Evolutionary conservation across 2,888 invertebrate species (phyloP).

Genomic region (Spodoptera littoralis): DNA sequence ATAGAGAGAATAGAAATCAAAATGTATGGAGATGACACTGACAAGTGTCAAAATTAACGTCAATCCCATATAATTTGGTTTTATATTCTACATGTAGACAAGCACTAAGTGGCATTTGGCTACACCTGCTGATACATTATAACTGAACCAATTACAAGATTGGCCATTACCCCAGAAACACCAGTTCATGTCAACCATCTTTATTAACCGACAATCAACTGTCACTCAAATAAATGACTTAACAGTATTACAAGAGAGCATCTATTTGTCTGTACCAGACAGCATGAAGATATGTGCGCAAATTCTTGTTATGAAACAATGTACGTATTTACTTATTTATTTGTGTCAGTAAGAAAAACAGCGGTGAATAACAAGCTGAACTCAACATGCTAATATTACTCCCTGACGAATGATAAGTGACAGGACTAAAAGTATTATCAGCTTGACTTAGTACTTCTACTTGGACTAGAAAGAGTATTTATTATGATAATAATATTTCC

Average conservation of each 20-base stretch:
- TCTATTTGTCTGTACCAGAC: conserved; percentile 26
- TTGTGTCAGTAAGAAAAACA: conserved; percentile 7
- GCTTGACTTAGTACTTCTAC: not conserved
- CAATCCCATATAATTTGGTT: too few species aligned
- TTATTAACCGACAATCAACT: conserved; percentile 33
- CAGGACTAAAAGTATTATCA: conserved; percentile 1
- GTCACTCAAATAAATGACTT: conserved; percentile 31
- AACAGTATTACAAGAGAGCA: conserved; percentile 18
- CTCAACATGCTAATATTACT: conserved; percentile 3
- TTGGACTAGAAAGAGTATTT: too few species aligned
- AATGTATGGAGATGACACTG: too few species aligned
- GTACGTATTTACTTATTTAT: conserved; percentile 29
- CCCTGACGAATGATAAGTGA: not conserved
- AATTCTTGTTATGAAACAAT: conserved; percentile 19
- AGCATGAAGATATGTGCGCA: conserved; percentile 18
- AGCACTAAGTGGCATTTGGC: too few species aligned
- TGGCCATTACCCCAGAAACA: too few species aligned
- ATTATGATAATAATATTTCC: too few species aligned
- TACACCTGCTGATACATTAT: too few species aligned
- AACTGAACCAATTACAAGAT: too few species aligned
- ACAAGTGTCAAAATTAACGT: too few species aligned
- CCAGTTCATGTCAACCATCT: conserved; percentile 10
- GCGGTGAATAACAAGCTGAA: conserved; percentile 9
- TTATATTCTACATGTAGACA: too few species aligned
- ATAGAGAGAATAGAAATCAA: too few species aligned